Evolutionary conservation across 1,140 invertebrate genomes (phyloP), one percentile per base, ranked within the genome.

Genomic region (Oryctes rhinoceros): DNA sequence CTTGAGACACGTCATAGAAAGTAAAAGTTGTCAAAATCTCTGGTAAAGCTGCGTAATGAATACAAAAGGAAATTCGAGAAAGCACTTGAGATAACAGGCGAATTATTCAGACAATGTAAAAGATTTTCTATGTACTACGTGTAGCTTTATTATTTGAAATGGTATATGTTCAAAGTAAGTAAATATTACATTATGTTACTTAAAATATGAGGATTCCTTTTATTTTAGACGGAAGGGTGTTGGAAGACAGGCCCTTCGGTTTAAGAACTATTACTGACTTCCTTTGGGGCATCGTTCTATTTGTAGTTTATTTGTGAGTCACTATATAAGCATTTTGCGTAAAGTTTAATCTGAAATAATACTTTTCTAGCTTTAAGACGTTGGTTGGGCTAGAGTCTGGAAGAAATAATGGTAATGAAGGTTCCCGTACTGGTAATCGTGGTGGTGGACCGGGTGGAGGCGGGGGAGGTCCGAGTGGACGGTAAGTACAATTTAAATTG

Each of bases 291-390:
- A 59, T 83, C 15, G 78, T 88, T 53, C 74, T 81, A 24, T 87
- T 87, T 76, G 71, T 86, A 3, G 83, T 85, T 39, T 83, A 84
- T 78, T 88, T 88, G 87, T 88, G 84, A 86, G 86, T 85, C 30
- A n/a, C 15, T 13, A 3, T 20, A 76, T 44, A 15, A 44, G 0
- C 13, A 44, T 4, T 10, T 74, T 30, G 24, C 35, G 1, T 5
- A 30, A 0, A 30, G 24, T 30, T 30, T 30, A 74, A 35, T 7
- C 5, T 2, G 1, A 74, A 24, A 18, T 6, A 15, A 74, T 30
- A 74, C 0, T 18, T 74, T 44, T 44, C 35, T 79, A 87, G 87
- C 78, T 85, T 87, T 67, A 84, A 84, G 80, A 85, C 86, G 11
- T 80, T 88, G 76, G 49, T 87, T 71, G 85, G 86, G 74, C 81